These are phyloP conservation scores for Cairina moschata DNA, from an alignment of 2,113 vertebrate species.

Conservation along the genomic window DNA sequence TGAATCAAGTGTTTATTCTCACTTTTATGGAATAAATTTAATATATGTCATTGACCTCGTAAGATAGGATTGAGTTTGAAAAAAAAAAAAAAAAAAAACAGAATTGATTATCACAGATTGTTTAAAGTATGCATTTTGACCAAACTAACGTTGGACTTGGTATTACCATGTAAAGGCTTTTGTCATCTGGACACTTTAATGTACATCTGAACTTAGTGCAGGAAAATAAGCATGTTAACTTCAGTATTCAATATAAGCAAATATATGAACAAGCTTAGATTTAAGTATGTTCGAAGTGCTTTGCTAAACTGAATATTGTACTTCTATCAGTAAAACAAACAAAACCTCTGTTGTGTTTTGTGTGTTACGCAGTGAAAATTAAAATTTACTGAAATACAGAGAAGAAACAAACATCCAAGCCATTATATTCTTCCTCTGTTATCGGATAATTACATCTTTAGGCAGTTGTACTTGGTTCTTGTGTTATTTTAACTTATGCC, in stretches of 20 bases:
- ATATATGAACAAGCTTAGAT: not conserved
- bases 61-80: not conserved
- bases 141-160: not conserved
- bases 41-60: not conserved
- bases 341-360: rapidly evolving
- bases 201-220: not conserved
- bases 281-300: not conserved
- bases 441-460: not conserved
- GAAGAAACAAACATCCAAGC: not conserved
- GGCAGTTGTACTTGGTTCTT: not conserved
- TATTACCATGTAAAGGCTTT: not conserved
- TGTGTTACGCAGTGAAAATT: not conserved
- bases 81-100: not conserved
- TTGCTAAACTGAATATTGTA: not conserved
- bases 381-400: not conserved
- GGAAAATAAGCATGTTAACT: not conserved
- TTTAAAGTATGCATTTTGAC: not conserved
- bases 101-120: not conserved
- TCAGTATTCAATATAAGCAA: not conserved
- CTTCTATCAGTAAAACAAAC: not conserved
- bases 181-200: not conserved
- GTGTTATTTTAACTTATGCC: not conserved
- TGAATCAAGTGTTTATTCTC: not conserved
- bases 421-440: not conserved
- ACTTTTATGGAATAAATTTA: not conserved